Evolutionary conservation across 2,888 invertebrate species (phyloP), one percentile per base, ranked within the genome.

Genomic region (Melanophora roralis): DNA sequence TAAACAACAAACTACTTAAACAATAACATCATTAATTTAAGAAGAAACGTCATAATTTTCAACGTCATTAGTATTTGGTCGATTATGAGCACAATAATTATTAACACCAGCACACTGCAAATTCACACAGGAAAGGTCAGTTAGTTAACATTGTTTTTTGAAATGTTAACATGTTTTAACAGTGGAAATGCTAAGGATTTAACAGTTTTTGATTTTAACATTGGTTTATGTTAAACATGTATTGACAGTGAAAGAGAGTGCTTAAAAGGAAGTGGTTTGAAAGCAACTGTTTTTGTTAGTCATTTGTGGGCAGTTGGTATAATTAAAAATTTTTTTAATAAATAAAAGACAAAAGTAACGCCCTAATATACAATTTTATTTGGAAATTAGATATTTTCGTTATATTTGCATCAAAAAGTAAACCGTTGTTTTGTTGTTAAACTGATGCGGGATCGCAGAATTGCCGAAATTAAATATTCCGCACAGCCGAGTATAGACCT

Each of bases 121-220:
- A 53, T 21, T 40, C 34, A 23, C 12, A 49, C 9, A 36, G 6
- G 64, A 64, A 55, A 76, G 76, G 68, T 76, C 76, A 76, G 62
- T 65, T 72, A n/a, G n/a, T n/a, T n/a, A n/a, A n/a, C n/a, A n/a
- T 62, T 72, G 51, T 71, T 43, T 53, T 57, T 11, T 40, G 2
- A 38, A 27, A 36, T 47, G 60, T 49, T 38, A 45, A 60, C 16
- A 40, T 1, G 8, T 47, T 8, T 49, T 43, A 16, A 19, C 19
- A 45, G 19, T 45, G 16, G 23, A 6, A 7, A 7, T 51, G n/a
- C 7, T n/a, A 12, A 1, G 8, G n/a, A n/a, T 23, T 23, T n/a
- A 14, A 59, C 23, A 21, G 5, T 8, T 21, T 7, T 7, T 38
- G 23, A 32, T 12, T 0, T 36, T 68, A 53, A 53, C 45, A 67